Evolutionary conservation across 2,888 invertebrate genomes (phyloP).

Genomic region (Eristalis arbustorum): DNA sequence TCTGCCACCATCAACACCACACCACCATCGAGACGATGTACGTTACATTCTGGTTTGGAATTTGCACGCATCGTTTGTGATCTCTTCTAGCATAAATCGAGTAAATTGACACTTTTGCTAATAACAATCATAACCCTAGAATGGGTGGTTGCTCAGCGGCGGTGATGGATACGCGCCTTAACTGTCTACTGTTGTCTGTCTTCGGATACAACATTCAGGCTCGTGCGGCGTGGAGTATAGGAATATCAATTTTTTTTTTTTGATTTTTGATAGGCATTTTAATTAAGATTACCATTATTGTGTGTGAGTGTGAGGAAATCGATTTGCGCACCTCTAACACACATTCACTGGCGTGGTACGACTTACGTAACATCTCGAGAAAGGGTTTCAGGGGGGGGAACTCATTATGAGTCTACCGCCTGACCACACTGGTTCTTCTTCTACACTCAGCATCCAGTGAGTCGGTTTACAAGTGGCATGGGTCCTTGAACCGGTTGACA

Average conservation of each 20-base stretch:
- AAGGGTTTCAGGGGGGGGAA: neutral
- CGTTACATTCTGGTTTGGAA: constrained; percentile 38
- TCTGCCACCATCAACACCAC: too few relatives aligned
- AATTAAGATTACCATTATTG: constrained; percentile 43
- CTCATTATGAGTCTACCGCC: neutral
- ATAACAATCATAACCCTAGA: constrained; percentile 71
- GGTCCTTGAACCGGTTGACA: neutral
- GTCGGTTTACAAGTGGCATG: neutral
- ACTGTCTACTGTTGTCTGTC: neutral
- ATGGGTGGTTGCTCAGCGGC: constrained; percentile 64
- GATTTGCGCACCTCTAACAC: neutral
- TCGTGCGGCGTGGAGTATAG: neutral
- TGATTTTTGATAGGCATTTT: constrained; percentile 66
- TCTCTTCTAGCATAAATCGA: constrained; percentile 69
- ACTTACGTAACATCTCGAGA: neutral
- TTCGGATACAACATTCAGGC: neutral
- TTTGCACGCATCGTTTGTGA: constrained; percentile 70
- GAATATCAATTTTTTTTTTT: constrained; percentile 55
- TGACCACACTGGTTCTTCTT: neutral
- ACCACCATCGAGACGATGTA: neutral
- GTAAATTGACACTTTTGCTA: constrained; percentile 78
- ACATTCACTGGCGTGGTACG: too few relatives aligned
- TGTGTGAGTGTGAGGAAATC: neutral
- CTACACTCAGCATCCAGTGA: neutral
- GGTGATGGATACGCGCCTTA: constrained; percentile 33